Conservation (phyloP, 2,888 invertebrate species). For the Zygothrica quintamaculata region DNA sequence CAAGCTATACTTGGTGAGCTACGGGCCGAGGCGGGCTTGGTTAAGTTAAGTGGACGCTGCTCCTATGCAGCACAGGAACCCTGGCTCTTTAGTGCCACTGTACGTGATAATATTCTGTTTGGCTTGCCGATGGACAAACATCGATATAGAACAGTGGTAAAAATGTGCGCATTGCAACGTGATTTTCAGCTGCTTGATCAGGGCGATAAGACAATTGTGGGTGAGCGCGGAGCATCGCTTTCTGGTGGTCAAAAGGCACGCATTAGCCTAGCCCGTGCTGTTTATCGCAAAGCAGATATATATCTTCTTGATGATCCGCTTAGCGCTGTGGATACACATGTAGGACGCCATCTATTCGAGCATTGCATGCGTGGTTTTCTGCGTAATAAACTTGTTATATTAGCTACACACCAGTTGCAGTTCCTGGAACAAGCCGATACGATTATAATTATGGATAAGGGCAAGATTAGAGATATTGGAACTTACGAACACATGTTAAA, state of each 20-base stretch:
- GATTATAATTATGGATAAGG: slow-evolving; percentile 84
- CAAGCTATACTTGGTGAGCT: slow-evolving; percentile 86
- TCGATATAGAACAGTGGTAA: slow-evolving; percentile 86
- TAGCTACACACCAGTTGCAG: slow-evolving; percentile 94
- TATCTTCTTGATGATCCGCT: slow-evolving; percentile 96
- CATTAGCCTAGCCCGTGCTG: slow-evolving; percentile 93
- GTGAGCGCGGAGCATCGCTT: slow-evolving; percentile 94
- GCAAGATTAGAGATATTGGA: slow-evolving; percentile 85
- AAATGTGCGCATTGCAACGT: slow-evolving; percentile 85
- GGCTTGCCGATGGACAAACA: slow-evolving; percentile 86
- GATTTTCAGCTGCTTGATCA: slow-evolving; percentile 86
- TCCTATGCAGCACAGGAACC: slow-evolving; percentile 93
- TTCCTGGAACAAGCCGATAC: slow-evolving; percentile 89
- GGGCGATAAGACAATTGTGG: slow-evolving; percentile 88
- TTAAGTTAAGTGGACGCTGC: slow-evolving; percentile 86
- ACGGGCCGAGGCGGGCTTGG: slow-evolving; percentile 85
- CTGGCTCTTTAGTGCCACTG: slow-evolving; percentile 90
- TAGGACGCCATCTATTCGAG: slow-evolving; percentile 94
- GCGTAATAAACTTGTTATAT: slow-evolving; percentile 88
- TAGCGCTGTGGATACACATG: slow-evolving; percentile 95
- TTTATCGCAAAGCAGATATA: slow-evolving; percentile 93
- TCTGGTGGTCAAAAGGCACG: slow-evolving; percentile 95
- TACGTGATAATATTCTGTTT: slow-evolving; percentile 87
- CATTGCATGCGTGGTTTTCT: slow-evolving; percentile 85
- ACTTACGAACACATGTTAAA: slow-evolving; percentile 89